phyloP scores from a whole-genome alignment of 2,797 vertebrate species.

The Micrastur ruficollis region DNA sequence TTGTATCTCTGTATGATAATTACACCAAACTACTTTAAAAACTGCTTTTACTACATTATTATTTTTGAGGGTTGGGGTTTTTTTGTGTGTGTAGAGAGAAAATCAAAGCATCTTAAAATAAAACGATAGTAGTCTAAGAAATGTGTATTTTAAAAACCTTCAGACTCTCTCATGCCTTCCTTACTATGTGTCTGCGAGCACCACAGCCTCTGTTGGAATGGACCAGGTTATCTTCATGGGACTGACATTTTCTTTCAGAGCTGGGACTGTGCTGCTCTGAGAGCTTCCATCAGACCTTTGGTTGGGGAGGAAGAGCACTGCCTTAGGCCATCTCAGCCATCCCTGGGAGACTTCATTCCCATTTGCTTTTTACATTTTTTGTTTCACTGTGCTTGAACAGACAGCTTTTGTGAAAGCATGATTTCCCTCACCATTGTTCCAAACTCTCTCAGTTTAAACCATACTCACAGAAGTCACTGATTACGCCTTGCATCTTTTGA shows the following conservation, averaged over 20 bases:
- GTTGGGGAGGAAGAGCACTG: neutral
- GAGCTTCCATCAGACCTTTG: neutral
- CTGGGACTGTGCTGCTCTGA: neutral
- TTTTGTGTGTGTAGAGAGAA: neutral
- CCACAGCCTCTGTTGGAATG: neutral
- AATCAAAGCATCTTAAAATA: neutral
- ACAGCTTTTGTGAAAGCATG: accelerated
- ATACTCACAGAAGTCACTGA: neutral
- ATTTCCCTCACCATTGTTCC: neutral
- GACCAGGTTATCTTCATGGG: neutral
- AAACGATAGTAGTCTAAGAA: neutral
- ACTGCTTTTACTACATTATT: neutral
- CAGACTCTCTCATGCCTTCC: neutral
- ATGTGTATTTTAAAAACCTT: neutral
- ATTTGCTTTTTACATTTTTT: neutral
- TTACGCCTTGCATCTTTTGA: neutral
- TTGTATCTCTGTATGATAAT: neutral
- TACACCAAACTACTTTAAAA: neutral
- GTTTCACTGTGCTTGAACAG: neutral
- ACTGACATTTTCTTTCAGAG: neutral
- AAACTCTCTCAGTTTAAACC: neutral
- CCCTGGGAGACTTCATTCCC: neutral
- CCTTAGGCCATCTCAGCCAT: neutral
- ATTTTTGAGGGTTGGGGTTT: neutral
- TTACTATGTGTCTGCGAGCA: neutral